Conservation (phyloP, 2,888 invertebrate species). For the Calameuta idolon region DNA sequence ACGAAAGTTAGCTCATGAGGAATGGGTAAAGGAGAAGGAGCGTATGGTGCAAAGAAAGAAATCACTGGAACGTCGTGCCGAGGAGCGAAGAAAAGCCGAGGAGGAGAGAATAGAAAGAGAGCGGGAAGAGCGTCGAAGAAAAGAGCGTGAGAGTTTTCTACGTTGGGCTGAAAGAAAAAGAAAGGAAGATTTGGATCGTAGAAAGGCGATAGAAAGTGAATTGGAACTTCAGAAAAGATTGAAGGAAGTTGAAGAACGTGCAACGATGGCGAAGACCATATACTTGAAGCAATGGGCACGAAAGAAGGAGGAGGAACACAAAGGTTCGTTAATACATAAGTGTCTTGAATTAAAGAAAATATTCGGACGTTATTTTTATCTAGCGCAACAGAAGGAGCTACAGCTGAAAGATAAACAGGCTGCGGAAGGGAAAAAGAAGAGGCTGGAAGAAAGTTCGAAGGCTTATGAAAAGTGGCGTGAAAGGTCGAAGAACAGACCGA, state of each 20-base stretch:
- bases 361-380: constrained; percentile 9
- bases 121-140: constrained; percentile 57
- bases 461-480: constrained; percentile 76
- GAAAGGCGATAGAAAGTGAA: constrained; percentile 67
- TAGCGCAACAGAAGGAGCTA: constrained; percentile 65
- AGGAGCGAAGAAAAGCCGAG: constrained; percentile 36
- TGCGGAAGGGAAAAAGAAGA: constrained; percentile 69
- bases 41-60: constrained; percentile 45
- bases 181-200: constrained; percentile 65
- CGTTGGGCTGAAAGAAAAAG: constrained; percentile 64
- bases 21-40: constrained; percentile 72
- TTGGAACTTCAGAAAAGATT: constrained; percentile 66
- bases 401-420: constrained; percentile 68
- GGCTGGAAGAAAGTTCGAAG: constrained; percentile 70
- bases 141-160: constrained; percentile 65
- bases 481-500: constrained; percentile 73
- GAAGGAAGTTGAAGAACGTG: constrained; percentile 54
- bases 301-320: constrained; percentile 72
- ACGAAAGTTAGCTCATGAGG: constrained; percentile 66
- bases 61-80: constrained; percentile 52
- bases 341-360: constrained; percentile 2
- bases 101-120: constrained; percentile 50
- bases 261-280: constrained; percentile 52
- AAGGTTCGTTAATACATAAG: constrained; percentile 64
- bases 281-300: constrained; percentile 69